Evolutionary conservation across 2,888 invertebrate species (phyloP).

Genomic region (Gymnocheta viridis): DNA sequence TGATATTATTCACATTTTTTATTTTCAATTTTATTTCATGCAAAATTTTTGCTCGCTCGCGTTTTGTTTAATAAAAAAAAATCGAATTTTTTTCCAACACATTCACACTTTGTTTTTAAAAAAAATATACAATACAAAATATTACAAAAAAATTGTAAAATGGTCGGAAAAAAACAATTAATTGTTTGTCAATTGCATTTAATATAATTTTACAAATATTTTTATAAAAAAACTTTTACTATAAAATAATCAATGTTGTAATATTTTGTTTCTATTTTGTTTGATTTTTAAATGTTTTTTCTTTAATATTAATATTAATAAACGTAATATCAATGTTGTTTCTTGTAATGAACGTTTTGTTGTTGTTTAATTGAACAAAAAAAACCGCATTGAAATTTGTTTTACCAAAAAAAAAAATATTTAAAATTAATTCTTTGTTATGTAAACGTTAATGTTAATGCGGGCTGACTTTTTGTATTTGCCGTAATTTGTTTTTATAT

Average conservation of each 20-base stretch:
- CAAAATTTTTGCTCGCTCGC: slow-evolving; percentile 70
- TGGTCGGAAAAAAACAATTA: slow-evolving; percentile 26
- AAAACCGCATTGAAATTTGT: slow-evolving; percentile 62
- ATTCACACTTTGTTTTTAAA: slow-evolving; percentile 24
- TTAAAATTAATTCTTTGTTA: slow-evolving; percentile 58
- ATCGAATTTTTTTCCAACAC: slow-evolving; percentile 18
- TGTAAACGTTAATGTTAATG: slow-evolving; percentile 68
- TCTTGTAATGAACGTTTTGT: slow-evolving; percentile 66
- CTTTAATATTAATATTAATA: slow-evolving; percentile 52
- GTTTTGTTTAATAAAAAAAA: slow-evolving; percentile 37
- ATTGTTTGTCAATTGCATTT: slow-evolving; percentile 49
- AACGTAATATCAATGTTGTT: slow-evolving; percentile 68
- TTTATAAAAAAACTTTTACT: slow-evolving; percentile 50
- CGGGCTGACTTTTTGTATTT: slow-evolving; percentile 71
- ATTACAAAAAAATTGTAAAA: slow-evolving; percentile 15
- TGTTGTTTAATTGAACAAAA: slow-evolving; percentile 63
- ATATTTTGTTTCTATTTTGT: slow-evolving; percentile 78
- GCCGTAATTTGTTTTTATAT: slow-evolving; percentile 68
- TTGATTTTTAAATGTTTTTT: slow-evolving; percentile 72
- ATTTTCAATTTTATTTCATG: slow-evolving; percentile 32
- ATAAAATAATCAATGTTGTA: slow-evolving; percentile 78
- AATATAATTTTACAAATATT: slow-evolving; percentile 50
- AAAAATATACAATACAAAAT: neutral
- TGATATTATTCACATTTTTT: slow-evolving; percentile 14
- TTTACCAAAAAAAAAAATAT: slow-evolving; percentile 54